Base-by-base conservation (phyloP, 2,888 invertebrate genomes). In the Rhamphomyia laevipes region DNA sequence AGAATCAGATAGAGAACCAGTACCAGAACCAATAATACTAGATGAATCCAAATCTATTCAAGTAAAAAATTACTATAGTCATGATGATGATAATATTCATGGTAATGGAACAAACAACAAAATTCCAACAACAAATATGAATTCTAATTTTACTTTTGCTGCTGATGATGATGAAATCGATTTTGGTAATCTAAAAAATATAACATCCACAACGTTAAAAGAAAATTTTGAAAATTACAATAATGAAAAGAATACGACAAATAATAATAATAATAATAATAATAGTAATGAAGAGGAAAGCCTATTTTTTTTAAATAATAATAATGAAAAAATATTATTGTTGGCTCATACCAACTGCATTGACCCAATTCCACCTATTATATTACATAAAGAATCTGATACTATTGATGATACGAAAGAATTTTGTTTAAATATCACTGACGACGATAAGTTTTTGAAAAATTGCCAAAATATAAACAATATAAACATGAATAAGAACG, bases 1-100 rank as follows among this genome's bases (percentile, higher is more conserved):
- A 66, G 64, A 50, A 65, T 66, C 43, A 55, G 53, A 45, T 31
- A 54, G 37, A 58, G 52, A 50, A 57, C 35, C 49, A 56, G 5
- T 38, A 52, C 51, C 17, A 30, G 16, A 16, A 31, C n/a, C 18
- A 40, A 16, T 49, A 45, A 13, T 23, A 50, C n/a, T 40, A 47
- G 4, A 27, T 33, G 11, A 38, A 31, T 15, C 43, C 11, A 30
- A 18, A 21, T 13, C 10, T 27, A 37, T 17, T 27, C 9, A 23
- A 41, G 0, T 23, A 16, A 17, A 27, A 48, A n/a, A n/a, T 38
- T 1, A 13, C 15, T 0, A 10, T 15, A 15, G 4, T 43, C 2
- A 47, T 46, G 17, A 44, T 43, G 45, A 30, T 47, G 30, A 45
- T 13, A 31, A 16, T 4, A 15, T n/a, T 40, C n/a, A 40, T 45